A percentile compares a stretch with the other conserved stretches of the same genome.
These are phyloP conservation scores for Cricetomys ansorgei DNA, from an alignment of 2,113 vertebrate genomes.

Conservation along the genomic window DNA sequence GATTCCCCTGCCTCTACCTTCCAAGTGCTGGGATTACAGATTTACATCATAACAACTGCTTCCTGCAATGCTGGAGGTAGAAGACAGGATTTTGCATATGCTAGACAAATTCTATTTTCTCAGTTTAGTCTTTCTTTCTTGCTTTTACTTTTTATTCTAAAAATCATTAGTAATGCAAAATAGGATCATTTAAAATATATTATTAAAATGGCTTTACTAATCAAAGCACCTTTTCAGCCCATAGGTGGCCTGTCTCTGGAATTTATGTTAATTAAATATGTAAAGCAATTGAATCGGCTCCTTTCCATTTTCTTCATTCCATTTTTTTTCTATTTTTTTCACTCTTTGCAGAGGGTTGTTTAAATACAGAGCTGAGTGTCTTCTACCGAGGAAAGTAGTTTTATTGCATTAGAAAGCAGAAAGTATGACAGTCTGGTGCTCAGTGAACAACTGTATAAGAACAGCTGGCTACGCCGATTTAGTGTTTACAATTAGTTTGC, in stretches of 20 bases:
- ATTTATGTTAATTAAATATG: background rate
- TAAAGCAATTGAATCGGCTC: background rate
- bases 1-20: background rate
- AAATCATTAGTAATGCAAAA: background rate
- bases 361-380: background rate
- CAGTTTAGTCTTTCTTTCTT: background rate
- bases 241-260: background rate
- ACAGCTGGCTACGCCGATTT: background rate
- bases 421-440: fast-evolving
- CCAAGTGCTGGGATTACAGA: background rate
- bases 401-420: background rate
- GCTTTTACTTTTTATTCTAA: background rate
- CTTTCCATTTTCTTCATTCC: conserved; percentile 21
- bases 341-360: background rate
- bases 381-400: background rate
- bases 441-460: background rate
- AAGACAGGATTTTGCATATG: background rate
- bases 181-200: background rate
- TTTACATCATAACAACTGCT: background rate
- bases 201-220: background rate
- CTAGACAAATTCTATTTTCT: background rate
- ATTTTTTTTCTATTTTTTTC: background rate
- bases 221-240: conserved; percentile 12
- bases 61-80: too few relatives aligned
- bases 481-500: background rate